Conservation (phyloP, 2,888 invertebrate genomes). For the Rhyacophila evoluta region DNA sequence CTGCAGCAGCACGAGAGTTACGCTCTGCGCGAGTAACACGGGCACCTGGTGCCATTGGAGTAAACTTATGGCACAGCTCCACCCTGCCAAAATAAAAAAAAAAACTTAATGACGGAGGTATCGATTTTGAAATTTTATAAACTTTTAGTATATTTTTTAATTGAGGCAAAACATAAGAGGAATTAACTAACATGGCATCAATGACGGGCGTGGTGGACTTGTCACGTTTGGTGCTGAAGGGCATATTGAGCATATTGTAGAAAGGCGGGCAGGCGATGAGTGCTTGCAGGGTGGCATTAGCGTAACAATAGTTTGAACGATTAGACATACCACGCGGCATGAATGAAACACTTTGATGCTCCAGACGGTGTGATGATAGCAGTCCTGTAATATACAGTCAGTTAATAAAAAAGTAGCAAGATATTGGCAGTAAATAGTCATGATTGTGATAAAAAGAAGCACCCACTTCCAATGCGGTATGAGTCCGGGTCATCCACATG, state of each 20-base stretch:
- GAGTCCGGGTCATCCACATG: constrained; percentile 71
- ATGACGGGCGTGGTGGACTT: constrained; percentile 85
- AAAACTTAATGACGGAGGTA: too few relatives aligned
- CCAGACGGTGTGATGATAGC: constrained; percentile 79
- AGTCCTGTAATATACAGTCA: constrained; percentile 83
- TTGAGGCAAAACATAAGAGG: too few relatives aligned
- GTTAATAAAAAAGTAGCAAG: too few relatives aligned
- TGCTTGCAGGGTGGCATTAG: constrained; percentile 95
- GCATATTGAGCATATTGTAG: constrained; percentile 88
- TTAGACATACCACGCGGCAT: constrained; percentile 93
- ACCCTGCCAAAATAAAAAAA: too few relatives aligned
- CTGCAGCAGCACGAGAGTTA: constrained; percentile 61
- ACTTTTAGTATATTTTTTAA: too few relatives aligned
- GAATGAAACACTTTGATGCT: constrained; percentile 82
- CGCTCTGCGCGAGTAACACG: constrained; percentile 65
- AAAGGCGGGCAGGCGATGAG: constrained; percentile 95
- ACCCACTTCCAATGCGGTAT: constrained; percentile 78
- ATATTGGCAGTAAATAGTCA: too few relatives aligned
- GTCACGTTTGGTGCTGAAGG: constrained; percentile 73
- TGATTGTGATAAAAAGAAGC: not conserved
- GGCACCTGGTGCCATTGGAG: constrained; percentile 72
- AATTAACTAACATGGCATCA: constrained; percentile 89
- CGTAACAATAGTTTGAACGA: constrained; percentile 95
- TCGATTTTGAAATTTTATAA: too few relatives aligned
- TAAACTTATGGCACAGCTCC: constrained; percentile 84